Evolutionary conservation across 2,113 vertebrate genomes (phyloP).

Genomic region (Corythoichthys haematopterus): DNA sequence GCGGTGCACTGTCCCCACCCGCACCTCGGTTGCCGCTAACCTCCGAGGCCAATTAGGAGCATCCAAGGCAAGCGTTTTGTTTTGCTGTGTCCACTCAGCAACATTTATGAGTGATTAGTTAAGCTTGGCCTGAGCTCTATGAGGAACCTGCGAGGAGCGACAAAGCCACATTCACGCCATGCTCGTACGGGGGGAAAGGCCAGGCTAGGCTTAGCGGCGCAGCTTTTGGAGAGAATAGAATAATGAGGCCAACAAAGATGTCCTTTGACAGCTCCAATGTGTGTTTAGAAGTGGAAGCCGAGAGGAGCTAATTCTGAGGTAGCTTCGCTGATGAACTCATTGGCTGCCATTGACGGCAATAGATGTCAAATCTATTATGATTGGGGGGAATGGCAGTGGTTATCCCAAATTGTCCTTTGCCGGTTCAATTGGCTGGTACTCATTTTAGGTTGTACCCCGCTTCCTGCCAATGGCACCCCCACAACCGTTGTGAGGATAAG

Average conservation of each 20-base stretch:
- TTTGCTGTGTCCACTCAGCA: conserved; percentile 61
- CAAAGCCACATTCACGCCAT: conserved; percentile 63
- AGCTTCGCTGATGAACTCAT: no score
- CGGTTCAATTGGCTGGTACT: no score
- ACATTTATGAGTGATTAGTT: conserved; percentile 71
- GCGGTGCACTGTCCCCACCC: neutral
- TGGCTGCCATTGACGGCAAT: no score
- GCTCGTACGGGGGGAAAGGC: conserved; percentile 35
- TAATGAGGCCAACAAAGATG: conserved; percentile 54
- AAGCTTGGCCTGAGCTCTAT: conserved; percentile 64
- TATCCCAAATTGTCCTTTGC: no score
- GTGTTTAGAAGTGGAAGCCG: conserved; percentile 29
- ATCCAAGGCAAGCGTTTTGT: conserved; percentile 55
- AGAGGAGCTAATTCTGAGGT: conserved; percentile 26
- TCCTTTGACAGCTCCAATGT: conserved; percentile 48
- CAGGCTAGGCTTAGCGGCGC: conserved; percentile 53
- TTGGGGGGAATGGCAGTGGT: no score
- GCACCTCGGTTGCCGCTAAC: conserved; percentile 10
- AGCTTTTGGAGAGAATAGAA: conserved; percentile 53
- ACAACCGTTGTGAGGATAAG: no score
- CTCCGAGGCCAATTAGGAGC: conserved; percentile 54
- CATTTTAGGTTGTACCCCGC: no score
- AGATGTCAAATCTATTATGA: no score
- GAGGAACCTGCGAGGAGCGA: conserved; percentile 55
- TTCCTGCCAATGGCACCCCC: no score